Percentiles rank a stretch among this genome's conserved stretches.
Evolutionary conservation across 2,888 invertebrate genomes (phyloP).

Genomic region (Machimus atricapillus): DNA sequence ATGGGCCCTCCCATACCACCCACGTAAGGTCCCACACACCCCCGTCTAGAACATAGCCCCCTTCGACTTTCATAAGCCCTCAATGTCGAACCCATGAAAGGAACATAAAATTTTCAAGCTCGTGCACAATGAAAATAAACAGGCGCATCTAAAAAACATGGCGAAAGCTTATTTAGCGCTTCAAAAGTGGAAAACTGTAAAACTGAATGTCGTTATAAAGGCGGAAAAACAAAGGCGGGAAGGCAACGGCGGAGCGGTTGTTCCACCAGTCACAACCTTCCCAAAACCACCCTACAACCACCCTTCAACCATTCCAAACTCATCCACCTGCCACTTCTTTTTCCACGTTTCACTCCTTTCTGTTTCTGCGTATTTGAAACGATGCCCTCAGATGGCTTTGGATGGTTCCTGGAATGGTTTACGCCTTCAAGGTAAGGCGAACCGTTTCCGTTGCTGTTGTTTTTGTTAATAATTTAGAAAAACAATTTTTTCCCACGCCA

Average conservation of each 20-base stretch:
- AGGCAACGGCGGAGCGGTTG: not conserved
- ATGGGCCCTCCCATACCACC: not conserved
- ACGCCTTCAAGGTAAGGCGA: not conserved
- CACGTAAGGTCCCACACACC: not conserved
- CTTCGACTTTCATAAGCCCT: slow-evolving; percentile 13
- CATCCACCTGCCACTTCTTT: not conserved
- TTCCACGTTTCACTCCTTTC: not conserved
- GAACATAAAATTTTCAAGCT: slow-evolving; percentile 21
- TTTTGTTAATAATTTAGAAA: not conserved
- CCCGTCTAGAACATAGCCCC: not conserved
- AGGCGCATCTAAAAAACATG: slow-evolving; percentile 13
- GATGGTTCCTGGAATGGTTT: not conserved
- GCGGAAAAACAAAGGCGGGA: not conserved
- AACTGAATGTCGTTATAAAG: slow-evolving; percentile 11
- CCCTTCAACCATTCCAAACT: not conserved
- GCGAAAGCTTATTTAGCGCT: slow-evolving; percentile 19
- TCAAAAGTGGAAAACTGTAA: slow-evolving; percentile 22
- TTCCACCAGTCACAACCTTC: not conserved
- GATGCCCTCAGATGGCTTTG: not conserved
- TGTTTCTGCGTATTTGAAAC: not conserved
- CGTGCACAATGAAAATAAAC: slow-evolving; percentile 26
- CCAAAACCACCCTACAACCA: not conserved
- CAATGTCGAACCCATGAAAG: slow-evolving; percentile 30
- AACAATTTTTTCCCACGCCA: not conserved
- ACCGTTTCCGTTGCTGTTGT: not conserved